These are phyloP conservation scores for Ibycter americanus DNA, from an alignment of 2,797 vertebrate species.

Conservation along the genomic window DNA sequence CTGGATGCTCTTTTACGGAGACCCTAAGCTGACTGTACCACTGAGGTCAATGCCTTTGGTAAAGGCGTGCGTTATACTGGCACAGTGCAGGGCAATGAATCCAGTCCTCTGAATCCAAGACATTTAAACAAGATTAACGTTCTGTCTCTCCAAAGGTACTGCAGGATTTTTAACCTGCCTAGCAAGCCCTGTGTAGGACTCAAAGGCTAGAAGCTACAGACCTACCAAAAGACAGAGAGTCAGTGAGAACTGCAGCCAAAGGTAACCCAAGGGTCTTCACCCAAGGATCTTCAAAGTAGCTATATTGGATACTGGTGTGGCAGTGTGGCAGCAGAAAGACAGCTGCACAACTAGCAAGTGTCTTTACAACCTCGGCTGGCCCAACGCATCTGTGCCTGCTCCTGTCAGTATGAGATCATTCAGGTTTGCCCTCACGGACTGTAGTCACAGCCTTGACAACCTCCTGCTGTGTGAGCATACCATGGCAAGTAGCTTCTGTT, in stretches of 20 bases:
- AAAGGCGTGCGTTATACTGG: background rate
- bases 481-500: background rate
- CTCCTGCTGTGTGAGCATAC: background rate
- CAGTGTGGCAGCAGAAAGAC: background rate
- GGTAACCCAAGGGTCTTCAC: background rate
- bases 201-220: background rate
- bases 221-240: background rate
- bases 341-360: background rate
- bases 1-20: background rate
- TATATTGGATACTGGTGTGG: background rate
- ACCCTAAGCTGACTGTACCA: background rate
- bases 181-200: background rate
- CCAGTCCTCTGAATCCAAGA: background rate
- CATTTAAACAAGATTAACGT: background rate
- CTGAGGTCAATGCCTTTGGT: background rate
- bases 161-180: background rate
- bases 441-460: background rate
- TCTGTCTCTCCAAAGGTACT: background rate
- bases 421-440: background rate
- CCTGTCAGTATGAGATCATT: background rate
- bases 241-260: background rate
- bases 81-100: background rate
- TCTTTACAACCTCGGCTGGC: background rate
- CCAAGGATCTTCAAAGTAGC: background rate
- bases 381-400: background rate